phyloP scores from a whole-genome alignment of 2,797 vertebrate genomes.

The Cetoscarus ocellatus region DNA sequence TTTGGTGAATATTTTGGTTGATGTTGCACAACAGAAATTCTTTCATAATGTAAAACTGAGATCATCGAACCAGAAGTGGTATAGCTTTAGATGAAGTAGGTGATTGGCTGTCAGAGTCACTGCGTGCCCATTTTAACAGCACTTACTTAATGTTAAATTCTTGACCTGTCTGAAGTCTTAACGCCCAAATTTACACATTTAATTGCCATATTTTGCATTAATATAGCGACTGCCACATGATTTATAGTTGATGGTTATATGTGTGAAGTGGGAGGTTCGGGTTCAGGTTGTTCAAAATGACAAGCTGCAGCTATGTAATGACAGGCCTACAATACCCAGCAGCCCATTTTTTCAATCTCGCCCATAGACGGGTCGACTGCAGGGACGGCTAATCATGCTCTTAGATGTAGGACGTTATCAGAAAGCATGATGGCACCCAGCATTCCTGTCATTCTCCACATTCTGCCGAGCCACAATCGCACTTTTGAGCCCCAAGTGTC shows the following conservation, averaged over 20 bases:
- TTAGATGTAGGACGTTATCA: conserved; percentile 72
- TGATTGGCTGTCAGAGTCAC: conserved; percentile 9
- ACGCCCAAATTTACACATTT: conserved; percentile 25
- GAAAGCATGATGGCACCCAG: conserved; percentile 72
- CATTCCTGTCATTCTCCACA: conserved; percentile 79
- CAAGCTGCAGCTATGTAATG: conserved; percentile 82
- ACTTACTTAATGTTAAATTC: conserved; percentile 21
- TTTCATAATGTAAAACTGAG: conserved; percentile 31
- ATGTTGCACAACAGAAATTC: conserved; percentile 24
- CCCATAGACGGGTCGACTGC: conserved; percentile 65
- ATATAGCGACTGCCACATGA: background rate
- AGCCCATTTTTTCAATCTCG: conserved; percentile 56
- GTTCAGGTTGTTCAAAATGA: conserved; percentile 85
- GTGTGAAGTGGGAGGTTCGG: conserved; percentile 60
- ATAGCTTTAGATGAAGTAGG: conserved; percentile 16
- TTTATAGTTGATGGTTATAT: conserved; percentile 55
- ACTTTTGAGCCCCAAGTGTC: conserved; percentile 43
- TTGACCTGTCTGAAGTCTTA: conserved; percentile 27
- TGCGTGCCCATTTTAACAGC: conserved; percentile 8
- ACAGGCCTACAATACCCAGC: conserved; percentile 84
- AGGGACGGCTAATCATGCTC: conserved; percentile 61
- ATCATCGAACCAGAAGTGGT: conserved; percentile 2
- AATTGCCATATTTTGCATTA: conserved; percentile 31
- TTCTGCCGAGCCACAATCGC: conserved; percentile 60
- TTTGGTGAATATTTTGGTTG: conserved; percentile 28